These are phyloP conservation scores for Lepus oiostolus DNA, from an alignment of 2,797 vertebrate species.

Conservation along the genomic window DNA sequence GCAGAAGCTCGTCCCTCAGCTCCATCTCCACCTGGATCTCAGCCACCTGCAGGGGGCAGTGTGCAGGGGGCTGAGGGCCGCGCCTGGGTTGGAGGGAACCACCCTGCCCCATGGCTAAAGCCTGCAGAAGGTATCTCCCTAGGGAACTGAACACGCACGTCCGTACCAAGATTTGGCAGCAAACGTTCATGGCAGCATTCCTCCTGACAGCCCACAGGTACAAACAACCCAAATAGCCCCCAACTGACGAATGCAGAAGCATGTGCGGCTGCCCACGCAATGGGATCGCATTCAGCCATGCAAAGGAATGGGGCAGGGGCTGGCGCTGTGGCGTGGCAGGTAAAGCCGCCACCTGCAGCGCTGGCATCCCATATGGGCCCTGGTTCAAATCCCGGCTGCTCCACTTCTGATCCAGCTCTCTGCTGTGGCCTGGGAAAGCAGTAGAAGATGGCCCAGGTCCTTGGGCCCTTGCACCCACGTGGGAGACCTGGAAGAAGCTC, in stretches of 20 bases:
- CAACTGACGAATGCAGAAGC: background rate
- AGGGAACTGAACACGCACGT: background rate
- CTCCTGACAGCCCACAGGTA: background rate
- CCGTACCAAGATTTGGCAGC: background rate
- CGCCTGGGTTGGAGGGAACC: background rate
- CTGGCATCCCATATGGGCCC: no score
- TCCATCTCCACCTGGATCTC: conserved; percentile 93
- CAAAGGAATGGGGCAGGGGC: background rate
- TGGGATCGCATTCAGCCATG: background rate
- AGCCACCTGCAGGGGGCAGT: conserved; percentile 89
- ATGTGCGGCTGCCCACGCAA: no score
- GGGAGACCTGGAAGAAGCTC: no score
- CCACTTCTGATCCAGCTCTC: no score
- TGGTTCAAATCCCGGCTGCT: no score
- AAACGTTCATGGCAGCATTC: accelerated
- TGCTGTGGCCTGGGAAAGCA: no score
- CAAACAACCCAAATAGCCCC: no score
- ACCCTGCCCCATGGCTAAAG: no score
- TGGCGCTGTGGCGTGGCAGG: no score
- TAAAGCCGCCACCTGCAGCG: no score
- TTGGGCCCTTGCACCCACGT: no score
- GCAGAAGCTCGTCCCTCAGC: conserved; percentile 94
- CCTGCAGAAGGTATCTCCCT: background rate
- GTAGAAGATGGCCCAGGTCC: no score
- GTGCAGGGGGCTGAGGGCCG: background rate